Percentiles rank a stretch among this genome's conserved stretches.
phyloP scores from a whole-genome alignment of 2,888 invertebrate species.

The Leptinotarsa haldemani region DNA sequence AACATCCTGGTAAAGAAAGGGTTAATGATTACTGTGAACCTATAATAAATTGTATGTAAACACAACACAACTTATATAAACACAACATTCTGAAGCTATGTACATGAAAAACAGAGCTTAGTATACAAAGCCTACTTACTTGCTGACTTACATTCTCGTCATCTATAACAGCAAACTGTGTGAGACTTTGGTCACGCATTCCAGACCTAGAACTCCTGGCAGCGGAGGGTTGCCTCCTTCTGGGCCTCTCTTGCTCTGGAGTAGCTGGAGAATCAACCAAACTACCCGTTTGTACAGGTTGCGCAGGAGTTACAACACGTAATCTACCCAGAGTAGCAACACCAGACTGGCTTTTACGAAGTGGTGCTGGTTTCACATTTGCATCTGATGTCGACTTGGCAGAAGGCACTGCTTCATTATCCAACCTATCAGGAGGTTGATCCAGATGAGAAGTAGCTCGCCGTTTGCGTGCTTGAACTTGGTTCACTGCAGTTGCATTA shows the following conservation, averaged over 20 bases:
- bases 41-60: no score
- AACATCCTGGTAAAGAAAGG: no score
- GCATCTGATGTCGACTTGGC: constrained; percentile 67
- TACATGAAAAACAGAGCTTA: neutral
- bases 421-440: constrained; percentile 66
- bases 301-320: constrained; percentile 72
- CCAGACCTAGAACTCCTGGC: constrained; percentile 65
- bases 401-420: constrained; percentile 75
- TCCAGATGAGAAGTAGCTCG: constrained; percentile 64
- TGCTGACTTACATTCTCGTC: constrained; percentile 94
- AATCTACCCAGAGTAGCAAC: constrained; percentile 80
- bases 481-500: constrained; percentile 72
- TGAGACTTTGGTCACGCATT: constrained; percentile 83
- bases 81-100: neutral
- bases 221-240: constrained; percentile 63
- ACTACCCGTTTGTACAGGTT: constrained; percentile 45
- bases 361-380: constrained; percentile 60
- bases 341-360: constrained; percentile 66
- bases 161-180: constrained; percentile 92
- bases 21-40: no score
- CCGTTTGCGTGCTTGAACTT: constrained; percentile 59
- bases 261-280: constrained; percentile 58
- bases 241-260: constrained; percentile 64
- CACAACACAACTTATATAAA: no score
- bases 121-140: constrained; percentile 53